Base-by-base conservation (phyloP, 2,113 vertebrate species). In the Eptatretus burgeri region DNA sequence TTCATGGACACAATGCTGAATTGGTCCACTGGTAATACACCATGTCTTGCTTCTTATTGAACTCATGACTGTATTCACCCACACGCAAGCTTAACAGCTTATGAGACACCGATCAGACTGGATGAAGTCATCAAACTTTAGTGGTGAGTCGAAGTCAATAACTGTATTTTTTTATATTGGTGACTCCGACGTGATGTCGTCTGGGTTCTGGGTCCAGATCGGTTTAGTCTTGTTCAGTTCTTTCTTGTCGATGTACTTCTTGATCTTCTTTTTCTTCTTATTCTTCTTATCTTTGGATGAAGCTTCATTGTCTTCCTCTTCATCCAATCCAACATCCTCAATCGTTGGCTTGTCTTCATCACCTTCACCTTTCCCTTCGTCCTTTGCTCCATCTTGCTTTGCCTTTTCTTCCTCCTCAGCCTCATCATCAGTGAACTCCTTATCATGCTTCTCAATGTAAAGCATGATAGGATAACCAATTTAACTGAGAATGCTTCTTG, bases 161-260 rank as follows among this genome's bases (percentile, higher is more conserved):
- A n/a, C n/a, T n/a, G n/a, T n/a, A n/a, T n/a, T n/a, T n/a, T n/a
- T n/a, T n/a, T n/a, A n/a, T n/a, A n/a, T n/a, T n/a, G n/a, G n/a
- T n/a, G n/a, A n/a, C n/a, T n/a, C n/a, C n/a, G n/a, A n/a, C 52
- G 81, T 87, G 76, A 91, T 93, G 72, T 91, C 84, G 1, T 95
- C 88, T 4, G 83, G 83, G 68, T 87, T 96, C 62, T 79, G 76
- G 65, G 85, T 96, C 87, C 85, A 94, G 73, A 93, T 85, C 67
- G 85, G 85, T 69, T 94, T 94, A 18, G 87, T 93, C 76, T 93
- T 95, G 73, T 94, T 93, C 70, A 93, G 74, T 69, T 95, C 85
- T 69, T 94, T 85, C 66, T 83, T 78, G 66, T 93, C 85, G 2
- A 86, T 82, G 51, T 96, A 89, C 50, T 86, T 93, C 74, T 87